Base-by-base conservation (phyloP, 2,797 vertebrate genomes). In the Myripristis murdjan region DNA sequence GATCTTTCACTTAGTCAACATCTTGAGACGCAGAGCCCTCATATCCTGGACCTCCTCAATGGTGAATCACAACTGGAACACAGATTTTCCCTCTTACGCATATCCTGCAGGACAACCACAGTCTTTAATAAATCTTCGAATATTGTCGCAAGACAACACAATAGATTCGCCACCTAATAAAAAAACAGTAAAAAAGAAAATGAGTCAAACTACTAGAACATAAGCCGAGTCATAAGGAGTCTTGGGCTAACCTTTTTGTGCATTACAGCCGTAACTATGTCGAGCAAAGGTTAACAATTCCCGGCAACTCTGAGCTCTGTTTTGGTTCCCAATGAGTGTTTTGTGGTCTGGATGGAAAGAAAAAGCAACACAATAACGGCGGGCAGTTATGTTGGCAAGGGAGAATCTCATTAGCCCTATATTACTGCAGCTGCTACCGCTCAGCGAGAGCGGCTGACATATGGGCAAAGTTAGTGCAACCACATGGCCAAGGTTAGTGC, bases 381-480 rank as follows among this genome's bases (percentile, higher is more conserved):
- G 66, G 83, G 73, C 56, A 76, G 77, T 2, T 60, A 82, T 79
- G 80, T 76, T 87, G 88, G 87, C 76, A 58, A 57, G 46, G 59
- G 80, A 79, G 84, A 83, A 78, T 84, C 83, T 91, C 89, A 92
- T 90, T 92, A 90, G 81, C 37, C 43, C 46, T 10, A 24, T 56
- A 77, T 73, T 68, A 75, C 69, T 55, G 83, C 91, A 91, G 91
- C 90, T 92, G 90, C 91, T 90, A 87, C 88, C 31, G 88, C 89
- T 93, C 90, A 92, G 75, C 28, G 23, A 76, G 80, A 85, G 56
- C 65, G 28, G 23, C 65, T 18, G 64, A 91, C 90, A 93, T 91
- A 90, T 93, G 91, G 88, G 88, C 66, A 64, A 88, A 58, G 90
- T 92, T 93, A 92, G 85, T 44, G 46, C 79, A 77, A 79, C 85